Conservation (phyloP, 2,888 invertebrate species). For the Chrysina gloriosa region DNA sequence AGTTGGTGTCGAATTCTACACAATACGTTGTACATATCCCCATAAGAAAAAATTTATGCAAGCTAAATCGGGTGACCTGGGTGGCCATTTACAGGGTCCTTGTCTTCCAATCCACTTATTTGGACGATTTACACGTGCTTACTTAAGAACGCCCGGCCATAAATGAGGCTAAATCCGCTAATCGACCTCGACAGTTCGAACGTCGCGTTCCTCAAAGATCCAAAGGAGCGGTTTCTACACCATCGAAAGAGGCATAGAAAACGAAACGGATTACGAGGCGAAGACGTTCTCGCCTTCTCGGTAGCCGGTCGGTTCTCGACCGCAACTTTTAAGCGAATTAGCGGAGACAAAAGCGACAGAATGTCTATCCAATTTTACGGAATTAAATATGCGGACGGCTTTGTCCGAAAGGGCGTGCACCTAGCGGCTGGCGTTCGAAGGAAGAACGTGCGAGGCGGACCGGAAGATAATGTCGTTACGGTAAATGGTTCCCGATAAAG, state of each 20-base stretch:
- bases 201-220: too few relatives aligned
- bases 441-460: neutral
- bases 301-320: neutral
- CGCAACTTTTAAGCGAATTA: slow-evolving; percentile 23
- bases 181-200: too few relatives aligned
- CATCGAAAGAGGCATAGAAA: neutral
- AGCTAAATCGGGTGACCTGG: too few relatives aligned
- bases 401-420: neutral
- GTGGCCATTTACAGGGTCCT: too few relatives aligned
- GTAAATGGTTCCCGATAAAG: slow-evolving; percentile 10
- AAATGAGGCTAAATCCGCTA: too few relatives aligned
- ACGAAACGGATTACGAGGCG: neutral
- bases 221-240: too few relatives aligned
- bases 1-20: too few relatives aligned
- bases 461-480: slow-evolving; percentile 11
- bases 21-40: too few relatives aligned
- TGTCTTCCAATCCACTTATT: too few relatives aligned
- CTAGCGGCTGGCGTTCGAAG: neutral
- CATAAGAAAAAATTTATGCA: too few relatives aligned
- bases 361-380: slow-evolving; percentile 20
- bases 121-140: too few relatives aligned
- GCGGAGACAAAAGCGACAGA: neutral
- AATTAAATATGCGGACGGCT: slow-evolving; percentile 13
- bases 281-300: neutral
- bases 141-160: too few relatives aligned